These are phyloP conservation scores for Philereme transversata DNA, from an alignment of 2,888 invertebrate species.

Conservation along the genomic window DNA sequence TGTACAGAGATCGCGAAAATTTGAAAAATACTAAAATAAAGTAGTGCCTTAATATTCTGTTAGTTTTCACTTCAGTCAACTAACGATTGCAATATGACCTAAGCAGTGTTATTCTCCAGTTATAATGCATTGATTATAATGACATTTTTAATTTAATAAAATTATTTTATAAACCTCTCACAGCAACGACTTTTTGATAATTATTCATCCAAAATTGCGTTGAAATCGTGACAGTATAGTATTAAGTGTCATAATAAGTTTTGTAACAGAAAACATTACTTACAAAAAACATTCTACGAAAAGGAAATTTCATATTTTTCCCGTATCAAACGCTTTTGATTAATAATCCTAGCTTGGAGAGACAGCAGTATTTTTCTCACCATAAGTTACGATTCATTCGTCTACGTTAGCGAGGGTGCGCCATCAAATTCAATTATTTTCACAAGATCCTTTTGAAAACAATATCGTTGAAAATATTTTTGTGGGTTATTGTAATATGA, in stretches of 20 bases:
- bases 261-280: conserved; percentile 23
- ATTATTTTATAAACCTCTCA: neutral
- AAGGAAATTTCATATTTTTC: conserved; percentile 70
- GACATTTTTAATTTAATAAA: no score
- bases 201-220: conserved; percentile 17
- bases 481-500: conserved; percentile 14
- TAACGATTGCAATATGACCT: no score
- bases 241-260: conserved; percentile 24
- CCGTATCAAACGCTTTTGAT: conserved; percentile 72
- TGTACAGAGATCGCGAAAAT: no score
- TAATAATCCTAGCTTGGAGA: conserved; percentile 67
- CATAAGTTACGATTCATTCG: conserved; percentile 75
- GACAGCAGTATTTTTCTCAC: conserved; percentile 76
- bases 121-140: no score
- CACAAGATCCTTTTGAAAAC: conserved; percentile 34
- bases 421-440: conserved; percentile 33
- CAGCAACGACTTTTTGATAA: conserved; percentile 14
- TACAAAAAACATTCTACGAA: conserved; percentile 50
- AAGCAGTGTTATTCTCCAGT: no score
- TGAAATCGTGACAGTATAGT: conserved; percentile 17
- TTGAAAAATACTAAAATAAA: no score
- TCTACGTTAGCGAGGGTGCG: conserved; percentile 58
- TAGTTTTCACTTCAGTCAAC: no score
- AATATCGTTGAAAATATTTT: conserved; percentile 35
- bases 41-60: no score